Evolutionary conservation across 2,113 vertebrate genomes (phyloP).

Genomic region (Clinocottus analis): DNA sequence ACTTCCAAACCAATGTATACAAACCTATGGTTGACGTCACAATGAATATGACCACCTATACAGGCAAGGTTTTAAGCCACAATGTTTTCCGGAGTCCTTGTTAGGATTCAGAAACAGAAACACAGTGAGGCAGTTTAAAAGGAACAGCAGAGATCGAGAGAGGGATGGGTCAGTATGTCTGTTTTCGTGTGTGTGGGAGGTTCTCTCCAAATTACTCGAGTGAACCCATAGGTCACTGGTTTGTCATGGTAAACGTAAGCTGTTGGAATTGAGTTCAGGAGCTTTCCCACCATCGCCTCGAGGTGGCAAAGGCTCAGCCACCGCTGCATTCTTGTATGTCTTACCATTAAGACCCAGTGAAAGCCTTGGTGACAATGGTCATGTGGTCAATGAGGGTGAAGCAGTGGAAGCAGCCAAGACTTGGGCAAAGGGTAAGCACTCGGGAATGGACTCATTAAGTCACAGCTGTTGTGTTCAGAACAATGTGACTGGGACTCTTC

Average conservation of each 20-base stretch:
- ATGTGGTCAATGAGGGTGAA: constrained; percentile 79
- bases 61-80: not conserved
- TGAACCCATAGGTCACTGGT: constrained; percentile 73
- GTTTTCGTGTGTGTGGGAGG: constrained; percentile 37
- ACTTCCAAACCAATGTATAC: not conserved
- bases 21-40: not conserved
- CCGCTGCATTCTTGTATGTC: constrained; percentile 78
- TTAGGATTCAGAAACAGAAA: constrained; percentile 25
- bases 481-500: constrained; percentile 70
- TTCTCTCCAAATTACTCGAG: constrained; percentile 65
- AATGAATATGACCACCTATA: not conserved
- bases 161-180: constrained; percentile 29
- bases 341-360: constrained; percentile 80
- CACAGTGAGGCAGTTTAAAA: constrained; percentile 3
- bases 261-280: constrained; percentile 72
- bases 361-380: constrained; percentile 77
- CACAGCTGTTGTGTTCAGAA: constrained; percentile 79
- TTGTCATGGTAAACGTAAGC: constrained; percentile 79
- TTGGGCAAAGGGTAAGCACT: constrained; percentile 71
- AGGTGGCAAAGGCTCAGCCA: constrained; percentile 70
- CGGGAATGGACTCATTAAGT: constrained; percentile 79
- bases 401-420: constrained; percentile 74
- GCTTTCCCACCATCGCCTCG: constrained; percentile 73
- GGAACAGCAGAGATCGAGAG: not conserved
- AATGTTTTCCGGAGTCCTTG: constrained; percentile 8